Base-by-base conservation (phyloP, 2,113 vertebrate species). In the Strigops habroptila region DNA sequence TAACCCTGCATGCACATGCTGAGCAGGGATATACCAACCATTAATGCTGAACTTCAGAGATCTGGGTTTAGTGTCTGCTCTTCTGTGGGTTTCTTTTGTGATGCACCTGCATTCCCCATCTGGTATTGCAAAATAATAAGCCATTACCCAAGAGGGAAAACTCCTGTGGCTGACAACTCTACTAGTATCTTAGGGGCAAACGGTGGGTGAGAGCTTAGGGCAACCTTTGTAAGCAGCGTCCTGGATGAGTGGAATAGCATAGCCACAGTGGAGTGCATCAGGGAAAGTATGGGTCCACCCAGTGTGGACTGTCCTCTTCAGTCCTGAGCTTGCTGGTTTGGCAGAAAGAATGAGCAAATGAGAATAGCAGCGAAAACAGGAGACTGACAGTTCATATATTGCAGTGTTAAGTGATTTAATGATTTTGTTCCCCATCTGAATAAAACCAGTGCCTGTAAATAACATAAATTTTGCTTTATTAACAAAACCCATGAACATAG, bases 201-300 rank as follows among this genome's bases (percentile, higher is more conserved):
- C 55, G 13, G 21, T 37, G n/a, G 15, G 30, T 9, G 22, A 35
- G 30, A 73, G 17, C 13, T 18, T 17, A 75, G 46, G 25, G 27
- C 30, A 67, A 14, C 43, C 7, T 67, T n/a, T 0, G 1, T 39
- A 41, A 91, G 51, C 39, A 43, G 2, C 31, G 14, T 28, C 10
- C 37, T 13, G 3, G 41, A 33, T 33, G 35, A 23, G 31, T 43
- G 46, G 41, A 37, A 31, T 23, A 46, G 35, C 16, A 5, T 5
- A 57, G 37, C 41, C 48, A 7, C 4, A 10, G 31, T 21, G 37
- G 37, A 59, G 37, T 1, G 3, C 14, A 14, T 18, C 8, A 23
- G 21, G 13, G 18, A 69, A 9, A 4, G 14, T 0, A 0, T 48
- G 70, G 15, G 18, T 73, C 64, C 0, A 4, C 27, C 59, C 16